Evolutionary conservation across 2,888 invertebrate species (phyloP), one percentile per base, ranked within the genome.

Genomic region (Seira ritae): DNA sequence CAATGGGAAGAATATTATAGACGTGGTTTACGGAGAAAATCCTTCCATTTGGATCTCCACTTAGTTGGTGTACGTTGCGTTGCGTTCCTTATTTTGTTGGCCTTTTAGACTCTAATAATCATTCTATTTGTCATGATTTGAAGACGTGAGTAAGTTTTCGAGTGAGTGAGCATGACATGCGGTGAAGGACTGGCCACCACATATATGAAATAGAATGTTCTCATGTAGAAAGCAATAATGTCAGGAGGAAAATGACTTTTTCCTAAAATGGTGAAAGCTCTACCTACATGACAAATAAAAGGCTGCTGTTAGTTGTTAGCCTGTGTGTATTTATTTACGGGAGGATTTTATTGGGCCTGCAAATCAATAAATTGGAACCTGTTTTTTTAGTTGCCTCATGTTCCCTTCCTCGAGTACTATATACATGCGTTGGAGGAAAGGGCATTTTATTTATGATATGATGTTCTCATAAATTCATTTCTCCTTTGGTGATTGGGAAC

Each of bases 81-180:
- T n/a, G n/a, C n/a, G n/a, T 62, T 62, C 62, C 12, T 22, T 62
- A 62, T 62, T 62, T 62, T 15, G 62, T 62, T 62, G 62, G 62
- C 62, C 22, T 62, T 62, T 62, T 62, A 62, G 62, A 55, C 62
- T 62, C 62, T 62, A 62, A 62, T 62, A 62, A 62, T 20, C 20
- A 62, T 62, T 62, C 62, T 62, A 62, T 62, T 62, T 62, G 62
- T 62, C 62, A 62, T 62, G 62, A 62, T 72, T 67, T 71, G 15
- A 60, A 66, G 46, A 72, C 79, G 79, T 79, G 79, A 79, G 79
- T 79, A 24, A 79, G 79, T 50, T 79, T 79, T 66, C 72, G 72
- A 79, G 71, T 79, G 65, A 78, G 79, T 42, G 60, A 79, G 67
- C 70, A 77, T 69, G 77, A 77, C 67, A 22, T 68, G 68, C 17